Conservation (phyloP, 2,888 invertebrate genomes). For the Archips xylosteana region DNA sequence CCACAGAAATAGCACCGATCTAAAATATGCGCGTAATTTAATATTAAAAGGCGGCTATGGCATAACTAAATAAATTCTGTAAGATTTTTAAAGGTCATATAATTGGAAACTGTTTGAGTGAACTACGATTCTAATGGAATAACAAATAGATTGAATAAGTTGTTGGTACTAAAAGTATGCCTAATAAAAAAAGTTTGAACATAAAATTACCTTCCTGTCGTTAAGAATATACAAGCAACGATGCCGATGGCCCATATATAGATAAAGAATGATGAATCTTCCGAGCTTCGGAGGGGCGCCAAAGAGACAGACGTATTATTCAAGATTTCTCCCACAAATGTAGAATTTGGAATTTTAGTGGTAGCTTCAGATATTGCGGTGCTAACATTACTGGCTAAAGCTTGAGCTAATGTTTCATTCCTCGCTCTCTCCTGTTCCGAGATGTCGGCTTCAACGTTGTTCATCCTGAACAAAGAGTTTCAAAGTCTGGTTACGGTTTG, state of each 20-base stretch:
- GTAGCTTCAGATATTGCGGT: constrained; percentile 43
- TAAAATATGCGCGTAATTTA: constrained; percentile 45
- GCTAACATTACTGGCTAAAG: constrained; percentile 41
- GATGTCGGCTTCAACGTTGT: constrained; percentile 61
- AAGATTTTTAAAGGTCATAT: not conserved
- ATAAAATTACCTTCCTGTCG: constrained; percentile 76
- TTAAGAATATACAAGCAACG: constrained; percentile 85
- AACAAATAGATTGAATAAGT: not conserved
- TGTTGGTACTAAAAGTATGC: not conserved
- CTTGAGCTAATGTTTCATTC: constrained; percentile 28
- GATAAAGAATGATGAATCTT: constrained; percentile 71
- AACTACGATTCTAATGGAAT: no score
- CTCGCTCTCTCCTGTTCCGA: constrained; percentile 10
- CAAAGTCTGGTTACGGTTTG: not conserved
- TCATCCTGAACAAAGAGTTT: constrained; percentile 69
- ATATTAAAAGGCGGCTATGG: not conserved
- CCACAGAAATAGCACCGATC: constrained; percentile 90
- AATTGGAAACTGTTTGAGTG: not conserved
- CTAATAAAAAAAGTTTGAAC: not conserved
- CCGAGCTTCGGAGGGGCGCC: constrained; percentile 58
- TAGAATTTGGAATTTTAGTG: constrained; percentile 52
- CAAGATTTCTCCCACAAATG: constrained; percentile 35
- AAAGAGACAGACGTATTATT: not conserved
- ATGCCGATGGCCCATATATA: constrained; percentile 87
- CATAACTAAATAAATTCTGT: not conserved